phyloP scores from a whole-genome alignment of 2,113 vertebrate species.

The Anguilla japonica region DNA sequence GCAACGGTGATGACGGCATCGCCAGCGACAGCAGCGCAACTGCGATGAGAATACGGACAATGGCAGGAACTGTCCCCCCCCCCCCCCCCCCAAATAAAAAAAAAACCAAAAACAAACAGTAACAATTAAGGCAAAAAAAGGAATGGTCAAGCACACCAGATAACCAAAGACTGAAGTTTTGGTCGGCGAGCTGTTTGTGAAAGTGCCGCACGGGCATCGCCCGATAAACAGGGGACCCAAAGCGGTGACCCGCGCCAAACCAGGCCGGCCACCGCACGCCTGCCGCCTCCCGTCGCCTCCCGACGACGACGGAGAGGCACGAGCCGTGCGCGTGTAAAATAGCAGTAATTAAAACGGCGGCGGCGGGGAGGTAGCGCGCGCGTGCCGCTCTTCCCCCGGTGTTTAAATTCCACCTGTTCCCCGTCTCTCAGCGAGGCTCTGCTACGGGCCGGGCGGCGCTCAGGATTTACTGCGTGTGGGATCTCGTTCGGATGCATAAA shows the following conservation, averaged over 20 bases:
- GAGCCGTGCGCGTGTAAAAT: background rate
- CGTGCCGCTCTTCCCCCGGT: background rate
- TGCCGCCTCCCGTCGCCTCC: background rate
- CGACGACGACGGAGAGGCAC: background rate
- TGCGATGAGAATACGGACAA: no score
- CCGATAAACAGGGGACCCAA: no score
- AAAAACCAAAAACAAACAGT: no score
- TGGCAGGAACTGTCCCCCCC: no score
- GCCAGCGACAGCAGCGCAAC: background rate
- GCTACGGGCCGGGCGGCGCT: background rate
- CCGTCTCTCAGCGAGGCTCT: background rate
- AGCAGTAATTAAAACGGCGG: background rate
- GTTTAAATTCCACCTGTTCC: background rate
- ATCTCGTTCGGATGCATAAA: constrained; percentile 31
- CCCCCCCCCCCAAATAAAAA: no score
- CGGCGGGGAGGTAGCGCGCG: background rate
- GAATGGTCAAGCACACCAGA: no score
- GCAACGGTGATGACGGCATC: background rate
- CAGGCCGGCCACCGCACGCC: constrained; percentile 38
- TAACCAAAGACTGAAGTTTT: no score
- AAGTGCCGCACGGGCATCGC: background rate
- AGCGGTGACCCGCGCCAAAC: background rate
- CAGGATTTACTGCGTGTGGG: constrained; percentile 28
- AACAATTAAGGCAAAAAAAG: no score
- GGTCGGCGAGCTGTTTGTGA: no score